Evolutionary conservation across 2,888 invertebrate genomes (phyloP).

Genomic region (Drosophila neonasuta): DNA sequence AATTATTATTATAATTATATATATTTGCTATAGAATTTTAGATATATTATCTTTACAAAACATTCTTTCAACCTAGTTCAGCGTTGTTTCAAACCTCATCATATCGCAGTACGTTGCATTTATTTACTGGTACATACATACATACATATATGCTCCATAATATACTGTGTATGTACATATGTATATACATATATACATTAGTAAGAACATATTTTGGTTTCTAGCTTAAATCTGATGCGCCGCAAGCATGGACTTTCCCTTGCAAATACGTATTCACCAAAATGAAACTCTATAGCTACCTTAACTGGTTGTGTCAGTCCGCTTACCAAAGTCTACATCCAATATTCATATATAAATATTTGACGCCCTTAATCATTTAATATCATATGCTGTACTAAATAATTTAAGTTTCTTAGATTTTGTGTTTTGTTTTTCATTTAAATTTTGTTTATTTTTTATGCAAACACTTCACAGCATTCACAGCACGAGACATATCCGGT

Average conservation of each 20-base stretch:
- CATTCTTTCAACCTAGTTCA: slow-evolving; percentile 23
- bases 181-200: no score
- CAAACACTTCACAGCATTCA: slow-evolving; percentile 81
- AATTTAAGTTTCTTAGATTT: slow-evolving; percentile 35
- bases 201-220: background rate
- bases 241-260: background rate
- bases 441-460: slow-evolving; percentile 57
- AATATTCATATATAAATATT: background rate
- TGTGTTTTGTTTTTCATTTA: slow-evolving; percentile 44
- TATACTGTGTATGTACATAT: background rate
- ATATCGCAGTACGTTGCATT: slow-evolving; percentile 19
- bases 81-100: slow-evolving; percentile 14
- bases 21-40: slow-evolving; percentile 33
- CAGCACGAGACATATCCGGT: slow-evolving; percentile 81
- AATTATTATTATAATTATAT: slow-evolving; percentile 21
- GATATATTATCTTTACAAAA: slow-evolving; percentile 24
- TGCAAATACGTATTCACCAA: background rate
- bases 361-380: background rate
- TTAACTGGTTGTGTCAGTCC: slow-evolving; percentile 9
- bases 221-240: background rate
- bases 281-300: slow-evolving; percentile 2
- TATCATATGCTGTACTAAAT: slow-evolving; percentile 10
- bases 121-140: background rate
- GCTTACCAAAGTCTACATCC: background rate
- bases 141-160: background rate